Evolutionary conservation across 1,140 invertebrate genomes (phyloP), one percentile per base, ranked within the genome.

Genomic region (Polypedilum pembai): DNA sequence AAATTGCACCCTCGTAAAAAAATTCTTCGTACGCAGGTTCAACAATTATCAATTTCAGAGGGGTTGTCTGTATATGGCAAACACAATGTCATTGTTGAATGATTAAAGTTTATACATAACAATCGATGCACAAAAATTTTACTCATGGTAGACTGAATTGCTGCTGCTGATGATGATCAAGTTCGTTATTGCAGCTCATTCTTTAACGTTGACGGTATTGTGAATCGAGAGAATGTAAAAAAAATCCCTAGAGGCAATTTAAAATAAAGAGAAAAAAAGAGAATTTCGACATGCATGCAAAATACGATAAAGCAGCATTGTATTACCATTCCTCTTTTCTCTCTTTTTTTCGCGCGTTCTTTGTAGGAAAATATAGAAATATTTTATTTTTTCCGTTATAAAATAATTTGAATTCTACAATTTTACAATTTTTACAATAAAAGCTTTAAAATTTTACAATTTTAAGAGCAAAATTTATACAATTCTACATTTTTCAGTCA

Each of bases 261-360:
- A 12, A 56, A n/a, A n/a, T n/a, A n/a, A n/a, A n/a, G n/a, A n/a
- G n/a, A n/a, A n/a, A n/a, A n/a, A n/a, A 56, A 45, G 15, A 56
- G 45, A 56, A 56, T 56, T 12, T 56, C 45, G 45, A 56, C 45
- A 56, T 56, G 45, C 45, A 56, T 56, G 45, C 45, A 56, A 56
- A 56, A 56, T 56, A 56, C n/a, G 45, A 56, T 56, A 56, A 56
- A 56, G 45, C 45, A 56, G 12, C 45, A n/a, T n/a, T 56, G 8
- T 56, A 33, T 5, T 3, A 33, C 24, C 1, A 33, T 33, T 33
- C 5, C 5, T 33, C 24, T 33, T 33, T 5, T 33, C 24, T 33
- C n/a, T n/a, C n/a, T n/a, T n/a, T 33, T 33, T 33, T 33, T 33
- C 24, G 24, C 5, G 24, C 2, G 24, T 33, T 33, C 24, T 33